Evolutionary conservation across 2,113 vertebrate species (phyloP).

Genomic region (Notothenia coriiceps): DNA sequence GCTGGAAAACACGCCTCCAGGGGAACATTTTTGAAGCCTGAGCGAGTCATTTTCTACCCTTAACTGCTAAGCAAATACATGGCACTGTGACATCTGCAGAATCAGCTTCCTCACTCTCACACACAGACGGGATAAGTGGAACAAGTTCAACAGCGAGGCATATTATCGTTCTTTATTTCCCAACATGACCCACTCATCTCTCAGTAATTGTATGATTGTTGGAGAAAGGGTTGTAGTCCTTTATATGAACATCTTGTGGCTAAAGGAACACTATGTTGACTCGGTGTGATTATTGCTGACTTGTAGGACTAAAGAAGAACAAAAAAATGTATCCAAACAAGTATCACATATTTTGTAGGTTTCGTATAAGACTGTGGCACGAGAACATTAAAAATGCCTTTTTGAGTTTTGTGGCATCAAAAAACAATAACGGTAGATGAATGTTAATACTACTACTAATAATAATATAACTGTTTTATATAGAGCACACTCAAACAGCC

Average conservation of each 20-base stretch:
- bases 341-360: not conserved
- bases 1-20: not conserved
- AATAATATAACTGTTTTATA: too few species aligned
- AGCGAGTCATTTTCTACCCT: conserved; percentile 41
- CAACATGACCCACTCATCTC: not conserved
- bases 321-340: not conserved
- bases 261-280: not conserved
- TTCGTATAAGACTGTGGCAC: too few species aligned
- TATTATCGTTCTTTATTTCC: conserved; percentile 23
- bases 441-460: not conserved
- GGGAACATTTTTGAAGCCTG: conserved; percentile 12
- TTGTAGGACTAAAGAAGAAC: too few species aligned
- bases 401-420: not conserved
- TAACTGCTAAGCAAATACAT: conserved; percentile 48
- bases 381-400: too few species aligned
- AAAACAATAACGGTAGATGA: not conserved
- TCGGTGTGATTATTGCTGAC: conserved; percentile 9
- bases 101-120: conserved; percentile 27
- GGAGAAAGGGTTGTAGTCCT: not conserved
- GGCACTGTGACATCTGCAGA: conserved; percentile 49
- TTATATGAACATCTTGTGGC: not conserved
- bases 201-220: not conserved
- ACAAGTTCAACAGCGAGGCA: conserved; percentile 18
- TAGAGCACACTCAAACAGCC: too few species aligned
- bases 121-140: conserved; percentile 49